Conservation (phyloP, 2,888 invertebrate genomes). For the Thecophora atra region DNA sequence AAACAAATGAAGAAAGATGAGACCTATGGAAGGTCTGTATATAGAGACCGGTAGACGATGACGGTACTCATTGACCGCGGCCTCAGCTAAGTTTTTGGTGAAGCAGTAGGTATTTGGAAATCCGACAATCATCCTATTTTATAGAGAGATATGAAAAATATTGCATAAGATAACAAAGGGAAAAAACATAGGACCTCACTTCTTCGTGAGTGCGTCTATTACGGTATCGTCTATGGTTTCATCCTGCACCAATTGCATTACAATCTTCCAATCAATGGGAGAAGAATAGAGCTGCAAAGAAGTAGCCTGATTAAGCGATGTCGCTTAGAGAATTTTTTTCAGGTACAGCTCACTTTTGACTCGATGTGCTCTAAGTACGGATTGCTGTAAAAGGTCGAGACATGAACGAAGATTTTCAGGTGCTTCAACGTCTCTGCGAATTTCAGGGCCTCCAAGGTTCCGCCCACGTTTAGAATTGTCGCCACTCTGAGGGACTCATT, state of each 20-base stretch:
- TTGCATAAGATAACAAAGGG: neutral
- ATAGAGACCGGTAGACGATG: conserved; percentile 78
- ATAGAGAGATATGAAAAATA: neutral
- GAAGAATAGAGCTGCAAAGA: conserved; percentile 52
- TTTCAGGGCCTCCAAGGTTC: conserved; percentile 72
- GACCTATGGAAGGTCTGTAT: conserved; percentile 88
- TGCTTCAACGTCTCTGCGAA: conserved; percentile 70
- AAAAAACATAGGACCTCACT: too few species aligned
- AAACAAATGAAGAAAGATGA: neutral
- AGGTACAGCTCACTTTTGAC: conserved; percentile 70
- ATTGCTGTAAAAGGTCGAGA: conserved; percentile 89
- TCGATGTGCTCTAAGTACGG: conserved; percentile 77
- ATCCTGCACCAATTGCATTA: conserved; percentile 51
- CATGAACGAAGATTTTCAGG: conserved; percentile 75
- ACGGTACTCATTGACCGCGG: conserved; percentile 75
- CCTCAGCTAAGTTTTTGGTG: conserved; percentile 88
- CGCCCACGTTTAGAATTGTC: conserved; percentile 72
- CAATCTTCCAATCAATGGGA: conserved; percentile 56
- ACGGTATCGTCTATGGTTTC: conserved; percentile 44
- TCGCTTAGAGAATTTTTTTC: neutral
- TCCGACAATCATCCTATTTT: conserved; percentile 52
- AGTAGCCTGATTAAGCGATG: neutral
- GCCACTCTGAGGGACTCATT: conserved; percentile 78
- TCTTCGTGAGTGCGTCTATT: conserved; percentile 53
- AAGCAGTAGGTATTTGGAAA: conserved; percentile 90